phyloP scores from a whole-genome alignment of 2,797 vertebrate species.

The Podarcis siculus region DNA sequence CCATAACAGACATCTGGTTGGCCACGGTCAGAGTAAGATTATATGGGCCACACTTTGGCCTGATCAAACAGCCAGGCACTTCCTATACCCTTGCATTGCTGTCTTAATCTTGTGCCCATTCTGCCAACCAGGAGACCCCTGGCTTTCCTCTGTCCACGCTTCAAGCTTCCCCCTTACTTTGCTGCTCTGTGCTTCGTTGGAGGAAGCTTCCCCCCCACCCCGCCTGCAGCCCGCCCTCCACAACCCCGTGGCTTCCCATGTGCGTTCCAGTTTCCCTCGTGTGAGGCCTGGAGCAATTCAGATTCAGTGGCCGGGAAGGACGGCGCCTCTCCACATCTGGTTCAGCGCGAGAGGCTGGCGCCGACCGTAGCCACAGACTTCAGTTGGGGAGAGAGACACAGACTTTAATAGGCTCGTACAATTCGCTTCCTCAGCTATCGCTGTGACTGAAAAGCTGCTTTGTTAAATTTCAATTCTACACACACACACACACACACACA shows the following conservation, averaged over 20 bases:
- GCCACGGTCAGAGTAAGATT: too few relatives aligned
- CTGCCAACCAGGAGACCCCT: not conserved
- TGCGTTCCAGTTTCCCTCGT: conserved; percentile 77
- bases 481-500: too few relatives aligned
- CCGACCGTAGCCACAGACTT: conserved; percentile 83
- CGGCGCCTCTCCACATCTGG: conserved; percentile 86
- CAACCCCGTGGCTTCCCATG: conserved; percentile 72
- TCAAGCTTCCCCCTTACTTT: not conserved
- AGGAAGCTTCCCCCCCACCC: conserved; percentile 48
- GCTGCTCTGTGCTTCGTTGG: not conserved
- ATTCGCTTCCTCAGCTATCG: conserved; percentile 69
- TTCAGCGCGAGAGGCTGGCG: conserved; percentile 83
- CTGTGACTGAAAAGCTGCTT: conserved; percentile 69
- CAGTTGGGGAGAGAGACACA: conserved; percentile 74
- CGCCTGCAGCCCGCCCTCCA: not conserved
- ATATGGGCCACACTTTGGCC: too few relatives aligned
- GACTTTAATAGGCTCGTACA: conserved; percentile 76
- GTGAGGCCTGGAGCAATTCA: conserved; percentile 73
- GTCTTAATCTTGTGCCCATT: too few relatives aligned
- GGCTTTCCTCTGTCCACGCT: too few relatives aligned
- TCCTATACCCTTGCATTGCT: too few relatives aligned
- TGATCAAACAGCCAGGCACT: not conserved
- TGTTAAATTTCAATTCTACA: conserved; percentile 25
- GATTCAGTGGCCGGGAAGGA: conserved; percentile 75
- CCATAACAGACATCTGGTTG: not conserved